Evolutionary conservation across 2,797 vertebrate genomes (phyloP).

Genomic region (Erethizon dorsatum): DNA sequence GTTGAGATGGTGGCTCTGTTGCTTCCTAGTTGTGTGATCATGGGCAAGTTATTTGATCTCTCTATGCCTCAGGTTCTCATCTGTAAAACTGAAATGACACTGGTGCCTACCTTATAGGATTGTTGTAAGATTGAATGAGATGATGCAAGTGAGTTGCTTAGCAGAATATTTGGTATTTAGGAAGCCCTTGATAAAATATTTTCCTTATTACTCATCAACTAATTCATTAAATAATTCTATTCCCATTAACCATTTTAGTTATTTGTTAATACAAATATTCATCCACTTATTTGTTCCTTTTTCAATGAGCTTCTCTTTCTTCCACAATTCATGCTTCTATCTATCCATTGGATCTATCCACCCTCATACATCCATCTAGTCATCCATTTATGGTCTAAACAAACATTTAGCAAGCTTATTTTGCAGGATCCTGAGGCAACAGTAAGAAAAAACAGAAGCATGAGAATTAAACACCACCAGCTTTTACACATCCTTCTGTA

Average conservation of each 20-base stretch:
- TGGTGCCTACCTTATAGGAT: not conserved
- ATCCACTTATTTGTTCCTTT: not conserved
- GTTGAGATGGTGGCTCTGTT: not conserved
- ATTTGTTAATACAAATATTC: not conserved
- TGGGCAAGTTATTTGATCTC: not conserved
- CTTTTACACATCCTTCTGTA: not conserved
- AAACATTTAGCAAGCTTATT: not conserved
- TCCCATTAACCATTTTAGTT: not conserved
- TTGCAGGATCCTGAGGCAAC: not conserved
- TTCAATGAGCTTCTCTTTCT: not conserved
- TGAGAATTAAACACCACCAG: not conserved
- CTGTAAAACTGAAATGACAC: not conserved
- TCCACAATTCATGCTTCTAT: not conserved
- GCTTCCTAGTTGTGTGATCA: not conserved
- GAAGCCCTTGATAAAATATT: not conserved
- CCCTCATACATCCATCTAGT: not conserved
- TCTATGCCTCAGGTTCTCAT: not conserved
- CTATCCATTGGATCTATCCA: not conserved
- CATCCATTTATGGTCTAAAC: not conserved
- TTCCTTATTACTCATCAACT: not conserved
- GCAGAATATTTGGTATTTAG: not conserved
- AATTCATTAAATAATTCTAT: conserved; percentile 18
- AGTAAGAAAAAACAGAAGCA: not conserved
- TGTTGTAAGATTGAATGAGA: not conserved
- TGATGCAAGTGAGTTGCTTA: not conserved